Evolutionary conservation across 2,888 invertebrate species (phyloP), one percentile per base, ranked within the genome.

Genomic region (Margaritifera margaritifera): DNA sequence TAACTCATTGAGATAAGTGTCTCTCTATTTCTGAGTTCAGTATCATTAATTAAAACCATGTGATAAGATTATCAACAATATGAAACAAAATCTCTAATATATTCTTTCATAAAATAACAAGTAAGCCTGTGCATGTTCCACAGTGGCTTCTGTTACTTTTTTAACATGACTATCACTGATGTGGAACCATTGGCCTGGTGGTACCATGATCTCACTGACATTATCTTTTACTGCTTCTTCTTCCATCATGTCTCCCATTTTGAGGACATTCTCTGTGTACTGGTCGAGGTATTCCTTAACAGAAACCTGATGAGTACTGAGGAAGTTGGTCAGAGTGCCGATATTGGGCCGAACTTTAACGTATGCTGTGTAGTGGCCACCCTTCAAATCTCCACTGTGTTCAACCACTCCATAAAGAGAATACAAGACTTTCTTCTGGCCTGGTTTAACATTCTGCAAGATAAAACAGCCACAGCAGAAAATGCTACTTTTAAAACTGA

Each of bases 101-200:
- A 98, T 94, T 90, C 98, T 93, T 90, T 98, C 98, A 90, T 99
- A 99, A 91, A 99, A 99, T 55, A 99, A 92, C 64, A 99, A 92
- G 91, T 99, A 99, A 22, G 99, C 98, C 90, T 98, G 96, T 71
- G 94, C 94, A 80, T 92, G 92, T 60, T 97, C 92, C 69, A 98
- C 98, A 77, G 93, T 92, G 4, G 93, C 93, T 89, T 96, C 95
- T 2, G 87, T 79, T 31, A 95, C 94, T 88, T 95, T 95, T 54
- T 92, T 92, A 0, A 98, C 96, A 86, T 94, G 93, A 69, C 95
- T 94, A 91, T 99, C 99, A 69, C 97, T 97, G 63, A 97, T 94
- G 88, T 95, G 95, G 91, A 95, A 99, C 99, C 99, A 99, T 84
- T 93, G 94, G 19, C 96, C 96, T 2, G 92, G 83, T 1, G 83